A percentile compares a stretch with the other conserved stretches of the same genome.
Conservation (phyloP, 2,888 invertebrate species). For the Agonopterix alstromeriana region DNA sequence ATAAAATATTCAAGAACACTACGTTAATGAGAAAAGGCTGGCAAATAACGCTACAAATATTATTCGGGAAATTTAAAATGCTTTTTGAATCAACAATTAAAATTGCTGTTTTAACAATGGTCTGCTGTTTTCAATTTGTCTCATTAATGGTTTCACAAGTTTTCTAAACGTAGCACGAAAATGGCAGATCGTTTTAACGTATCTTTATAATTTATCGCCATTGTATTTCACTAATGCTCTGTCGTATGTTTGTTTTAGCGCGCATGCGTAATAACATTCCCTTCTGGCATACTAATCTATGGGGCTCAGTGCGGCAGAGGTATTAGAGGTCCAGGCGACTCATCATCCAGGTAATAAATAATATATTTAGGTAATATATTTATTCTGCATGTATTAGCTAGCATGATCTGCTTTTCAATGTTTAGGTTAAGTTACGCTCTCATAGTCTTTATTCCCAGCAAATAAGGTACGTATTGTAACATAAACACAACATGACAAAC, state of each 20-base stretch:
- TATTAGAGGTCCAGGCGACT: slow-evolving; percentile 36
- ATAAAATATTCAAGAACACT: slow-evolving; percentile 35
- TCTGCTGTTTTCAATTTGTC: slow-evolving; percentile 34
- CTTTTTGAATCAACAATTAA: slow-evolving; percentile 24
- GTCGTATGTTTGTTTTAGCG: slow-evolving; percentile 75
- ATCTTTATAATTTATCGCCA: slow-evolving; percentile 29
- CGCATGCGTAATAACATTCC: slow-evolving; percentile 77
- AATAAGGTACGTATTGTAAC: slow-evolving; percentile 41
- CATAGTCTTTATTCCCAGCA: slow-evolving; percentile 1
- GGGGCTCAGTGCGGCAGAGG: slow-evolving; percentile 57
- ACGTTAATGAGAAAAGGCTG: slow-evolving; percentile 31
- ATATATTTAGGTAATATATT: too few relatives aligned
- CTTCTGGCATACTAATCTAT: slow-evolving; percentile 76
- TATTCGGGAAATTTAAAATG: slow-evolving; percentile 41
- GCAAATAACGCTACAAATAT: slow-evolving; percentile 61
- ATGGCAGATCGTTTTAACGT: slow-evolving; percentile 28
- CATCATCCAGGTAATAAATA: slow-evolving; percentile 56
- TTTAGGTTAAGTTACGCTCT: slow-evolving; percentile 9
- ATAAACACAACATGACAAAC: slow-evolving; percentile 7
- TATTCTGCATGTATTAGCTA: slow-evolving; percentile 31
- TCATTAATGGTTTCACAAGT: neutral
- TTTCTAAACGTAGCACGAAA: slow-evolving; percentile 18
- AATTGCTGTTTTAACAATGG: slow-evolving; percentile 35
- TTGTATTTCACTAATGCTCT: slow-evolving; percentile 57
- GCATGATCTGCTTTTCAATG: slow-evolving; percentile 31